Evolutionary conservation across 2,113 vertebrate species (phyloP), one percentile per base, ranked within the genome.

Genomic region (Sturnira hondurensis): DNA sequence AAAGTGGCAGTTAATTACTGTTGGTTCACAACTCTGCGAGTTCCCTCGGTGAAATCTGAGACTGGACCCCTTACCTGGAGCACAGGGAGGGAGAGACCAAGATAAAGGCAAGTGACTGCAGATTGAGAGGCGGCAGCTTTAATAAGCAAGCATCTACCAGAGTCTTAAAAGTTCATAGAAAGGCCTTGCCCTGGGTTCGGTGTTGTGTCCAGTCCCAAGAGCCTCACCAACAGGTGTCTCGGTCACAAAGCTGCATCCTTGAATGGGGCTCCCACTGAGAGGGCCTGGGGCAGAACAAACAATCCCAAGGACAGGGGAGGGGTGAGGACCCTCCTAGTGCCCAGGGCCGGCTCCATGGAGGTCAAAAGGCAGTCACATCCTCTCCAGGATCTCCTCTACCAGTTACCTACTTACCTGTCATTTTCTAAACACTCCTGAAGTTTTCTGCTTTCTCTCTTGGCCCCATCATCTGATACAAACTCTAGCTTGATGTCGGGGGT

Each of bases 311-410:
- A 28, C 31, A 45, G 12, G 28, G 7, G 0, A 45, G 31, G 14
- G 8, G n/a, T n/a, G 5, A 50, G 16, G 3, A 7, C 24, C 7
- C 85, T 81, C 20, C 5, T 10, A 61, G 5, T 17, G 15, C 20
- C 17, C 3, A 12, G 71, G 10, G 33, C 45, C 33, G 38, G 9
- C 45, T 81, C 6, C 56, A 33, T 10, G 1, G 3, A 9, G 19
- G 4, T 26, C 10, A 26, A 11, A 45, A 10, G 16, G 7, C 2
- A 0, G 26, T 50, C 22, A 36, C 5, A 33, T 17, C 2, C 3
- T 36, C 36, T 78, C 33, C 14, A 38, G 15, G 41, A 56, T 45
- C 3, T 38, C 11, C 16, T 56, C 19, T 3, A 65, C 36, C 13
- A 41, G 43, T 63, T 41, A 52, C 17, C 31, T 52, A 16, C 26